Conservation (phyloP, 2,113 vertebrate genomes). For the Ictalurus furcatus region DNA sequence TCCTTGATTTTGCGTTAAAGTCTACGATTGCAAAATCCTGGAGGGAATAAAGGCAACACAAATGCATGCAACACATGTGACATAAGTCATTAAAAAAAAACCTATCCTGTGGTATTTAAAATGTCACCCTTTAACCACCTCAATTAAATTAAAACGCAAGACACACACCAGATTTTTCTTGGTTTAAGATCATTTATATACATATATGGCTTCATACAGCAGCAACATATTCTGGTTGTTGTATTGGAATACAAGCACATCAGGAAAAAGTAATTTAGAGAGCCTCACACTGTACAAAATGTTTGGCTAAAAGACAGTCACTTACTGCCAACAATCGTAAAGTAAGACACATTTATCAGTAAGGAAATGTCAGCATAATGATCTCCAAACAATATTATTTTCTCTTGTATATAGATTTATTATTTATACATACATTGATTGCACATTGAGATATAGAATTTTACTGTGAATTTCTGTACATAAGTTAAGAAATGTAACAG, state of each 20-base stretch:
- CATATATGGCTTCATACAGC: slow-evolving; percentile 90
- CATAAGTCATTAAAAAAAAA: not conserved
- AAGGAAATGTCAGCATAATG: slow-evolving; percentile 46
- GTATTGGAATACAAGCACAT: slow-evolving; percentile 71
- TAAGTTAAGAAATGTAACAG: slow-evolving; percentile 88
- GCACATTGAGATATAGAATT: slow-evolving; percentile 71
- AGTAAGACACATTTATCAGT: slow-evolving; percentile 64
- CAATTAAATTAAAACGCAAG: slow-evolving; percentile 54
- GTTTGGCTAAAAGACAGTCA: slow-evolving; percentile 31
- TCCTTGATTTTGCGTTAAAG: too few relatives aligned
- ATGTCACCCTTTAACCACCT: not conserved
- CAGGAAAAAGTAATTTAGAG: slow-evolving; percentile 76
- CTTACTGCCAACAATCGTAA: slow-evolving; percentile 49
- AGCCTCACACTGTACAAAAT: slow-evolving; percentile 46
- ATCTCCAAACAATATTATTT: slow-evolving; percentile 46
- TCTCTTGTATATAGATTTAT: slow-evolving; percentile 72
- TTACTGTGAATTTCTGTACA: slow-evolving; percentile 83
- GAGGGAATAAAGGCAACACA: not conserved
- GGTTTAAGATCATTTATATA: slow-evolving; percentile 84
- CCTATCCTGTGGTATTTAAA: not conserved
- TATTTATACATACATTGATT: slow-evolving; percentile 78
- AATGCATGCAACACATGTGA: not conserved
- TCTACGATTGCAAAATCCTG: too few relatives aligned
- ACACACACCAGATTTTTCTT: slow-evolving; percentile 47
- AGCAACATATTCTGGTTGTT: slow-evolving; percentile 79